Evolutionary conservation across 2,797 vertebrate genomes (phyloP).

Genomic region (Danio kyathit): DNA sequence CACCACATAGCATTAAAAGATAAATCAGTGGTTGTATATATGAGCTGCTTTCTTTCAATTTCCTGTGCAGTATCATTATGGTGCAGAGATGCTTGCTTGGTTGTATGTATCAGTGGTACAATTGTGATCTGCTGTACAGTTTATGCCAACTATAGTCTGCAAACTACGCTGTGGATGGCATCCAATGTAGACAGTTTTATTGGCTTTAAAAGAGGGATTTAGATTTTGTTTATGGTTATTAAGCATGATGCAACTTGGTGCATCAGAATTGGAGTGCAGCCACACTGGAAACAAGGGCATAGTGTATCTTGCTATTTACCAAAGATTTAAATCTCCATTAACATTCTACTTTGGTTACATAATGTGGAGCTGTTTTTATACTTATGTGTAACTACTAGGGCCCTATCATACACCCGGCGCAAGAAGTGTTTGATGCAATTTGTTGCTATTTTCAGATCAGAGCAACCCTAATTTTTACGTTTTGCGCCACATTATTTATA

Average conservation of each 20-base stretch:
- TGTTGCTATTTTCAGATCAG: no score
- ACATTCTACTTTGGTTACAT: not conserved
- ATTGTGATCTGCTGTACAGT: not conserved
- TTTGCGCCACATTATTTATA: no score
- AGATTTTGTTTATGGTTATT: not conserved
- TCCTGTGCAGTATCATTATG: conserved; percentile 10
- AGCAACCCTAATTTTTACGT: no score
- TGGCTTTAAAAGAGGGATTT: not conserved
- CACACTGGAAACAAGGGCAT: not conserved
- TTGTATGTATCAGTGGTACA: not conserved
- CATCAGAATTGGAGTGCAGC: not conserved
- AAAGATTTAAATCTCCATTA: not conserved
- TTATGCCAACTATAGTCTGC: not conserved
- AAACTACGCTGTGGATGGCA: not conserved
- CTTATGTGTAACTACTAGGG: no score
- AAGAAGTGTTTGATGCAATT: no score
- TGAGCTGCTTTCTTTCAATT: conserved; percentile 12
- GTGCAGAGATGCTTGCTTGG: not conserved
- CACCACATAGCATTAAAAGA: not conserved
- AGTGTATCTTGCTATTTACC: not conserved
- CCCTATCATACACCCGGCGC: no score
- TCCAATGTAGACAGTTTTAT: not conserved
- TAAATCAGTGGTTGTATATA: conserved; percentile 5
- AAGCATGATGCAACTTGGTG: not conserved
- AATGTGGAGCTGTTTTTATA: not conserved